Base-by-base conservation (phyloP, 1,140 invertebrate species). In the Nephila pilipes region DNA sequence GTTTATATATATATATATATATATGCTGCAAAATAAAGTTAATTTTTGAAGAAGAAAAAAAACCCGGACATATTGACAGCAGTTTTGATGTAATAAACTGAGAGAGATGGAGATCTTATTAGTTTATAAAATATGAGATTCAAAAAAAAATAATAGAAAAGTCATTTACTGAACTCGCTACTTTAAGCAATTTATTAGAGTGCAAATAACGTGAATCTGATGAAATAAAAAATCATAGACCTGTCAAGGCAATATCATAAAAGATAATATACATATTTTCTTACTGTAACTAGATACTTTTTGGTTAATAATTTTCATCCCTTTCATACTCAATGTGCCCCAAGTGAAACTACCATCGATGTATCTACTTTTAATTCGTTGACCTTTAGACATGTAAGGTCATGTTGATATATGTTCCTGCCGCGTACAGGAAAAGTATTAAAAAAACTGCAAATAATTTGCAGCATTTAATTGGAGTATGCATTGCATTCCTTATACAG, bases 231-330 rank as follows among this genome's bases (percentile, higher is more conserved):
- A 75, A 75, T 18, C 25, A 75, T 75, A 2, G 16, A 18, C 69
- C 55, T 85, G 83, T 63, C 83, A 85, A 12, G 29, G 25, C 16
- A 29, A 29, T 32, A 32, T 60, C 29, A 85, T 85, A 85, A 85
- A 85, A 85, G 29, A 85, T 85, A 85, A 85, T 85, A 85, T 85
- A 85, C 55, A 36, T 58, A 85, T 29, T 46, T 85, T 22, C 83
- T 57, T 58, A 32, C 46, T 25, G 12, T 32, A 85, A 60, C 46
- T 29, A 85, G 83, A 58, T 29, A 54, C 55, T 36, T 32, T 57
- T 58, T 32, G 16, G 46, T 29, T 85, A 58, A n/a, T 55, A 85
- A 58, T 85, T 85, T 85, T 36, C 83, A 63, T 85, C 29, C 1
- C 46, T 29, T 85, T 57, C 25, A 58, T 32, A 20, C 38, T 85